Evolutionary conservation across 2,888 invertebrate genomes (phyloP).

Genomic region (Plebejus argus): DNA sequence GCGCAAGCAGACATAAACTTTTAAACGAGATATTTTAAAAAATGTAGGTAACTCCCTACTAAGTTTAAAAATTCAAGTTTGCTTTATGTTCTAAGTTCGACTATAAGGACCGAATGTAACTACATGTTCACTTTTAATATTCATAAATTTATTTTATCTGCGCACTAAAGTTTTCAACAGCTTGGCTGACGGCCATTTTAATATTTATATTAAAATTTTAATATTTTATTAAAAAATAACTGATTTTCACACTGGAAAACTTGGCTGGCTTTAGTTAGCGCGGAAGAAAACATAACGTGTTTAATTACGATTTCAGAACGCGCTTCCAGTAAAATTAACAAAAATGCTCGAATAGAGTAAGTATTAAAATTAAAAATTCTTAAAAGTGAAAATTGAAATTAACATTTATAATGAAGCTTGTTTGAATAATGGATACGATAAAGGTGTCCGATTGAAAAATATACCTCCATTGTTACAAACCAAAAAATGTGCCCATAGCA

Average conservation of each 20-base stretch:
- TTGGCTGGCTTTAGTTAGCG: background rate
- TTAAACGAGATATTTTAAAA: slow-evolving; percentile 19
- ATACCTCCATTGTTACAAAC: background rate
- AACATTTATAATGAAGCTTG: background rate
- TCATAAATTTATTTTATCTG: slow-evolving; percentile 31
- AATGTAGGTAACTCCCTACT: slow-evolving; percentile 14
- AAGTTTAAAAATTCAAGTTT: slow-evolving; percentile 29
- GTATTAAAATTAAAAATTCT: background rate
- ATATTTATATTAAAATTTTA: slow-evolving; percentile 18
- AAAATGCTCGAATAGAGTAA: background rate
- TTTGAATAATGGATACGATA: background rate
- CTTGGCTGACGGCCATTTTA: slow-evolving; percentile 27
- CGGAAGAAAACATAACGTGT: background rate
- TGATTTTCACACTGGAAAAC: background rate
- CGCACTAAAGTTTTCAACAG: slow-evolving; percentile 19
- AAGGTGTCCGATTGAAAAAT: background rate
- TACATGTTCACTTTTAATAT: slow-evolving; percentile 29
- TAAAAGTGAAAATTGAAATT: background rate
- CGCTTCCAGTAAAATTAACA: background rate
- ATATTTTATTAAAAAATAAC: slow-evolving; percentile 10
- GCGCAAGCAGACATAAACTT: slow-evolving; percentile 41
- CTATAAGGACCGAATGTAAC: slow-evolving; percentile 26
- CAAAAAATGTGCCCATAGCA: background rate
- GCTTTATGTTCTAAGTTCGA: slow-evolving; percentile 25
- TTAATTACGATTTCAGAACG: background rate